These are phyloP conservation scores for Tenebrio molitor DNA, from an alignment of 1,140 invertebrate genomes.

Conservation along the genomic window DNA sequence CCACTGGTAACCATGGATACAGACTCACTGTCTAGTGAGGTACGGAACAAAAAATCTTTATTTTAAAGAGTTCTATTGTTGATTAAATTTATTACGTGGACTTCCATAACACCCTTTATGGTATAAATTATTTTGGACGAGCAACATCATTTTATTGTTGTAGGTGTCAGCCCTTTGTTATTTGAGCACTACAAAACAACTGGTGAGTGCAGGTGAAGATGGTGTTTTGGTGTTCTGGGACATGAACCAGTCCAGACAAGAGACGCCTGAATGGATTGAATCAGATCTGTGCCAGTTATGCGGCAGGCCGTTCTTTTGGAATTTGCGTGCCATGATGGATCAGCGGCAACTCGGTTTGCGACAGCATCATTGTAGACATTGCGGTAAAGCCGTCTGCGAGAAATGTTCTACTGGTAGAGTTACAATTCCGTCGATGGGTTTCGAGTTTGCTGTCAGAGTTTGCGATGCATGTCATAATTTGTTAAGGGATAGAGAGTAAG, in stretches of 20 bases:
- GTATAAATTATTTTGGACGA: conserved; percentile 40
- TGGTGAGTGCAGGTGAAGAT: conserved; percentile 96
- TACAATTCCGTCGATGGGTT: conserved; percentile 95
- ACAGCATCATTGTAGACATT: conserved; percentile 92
- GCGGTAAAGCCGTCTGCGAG: conserved; percentile 95
- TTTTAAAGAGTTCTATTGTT: too few relatives aligned
- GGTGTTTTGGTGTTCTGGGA: conserved; percentile 96
- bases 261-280: conserved; percentile 96
- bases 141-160: conserved; percentile 57
- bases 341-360: conserved; percentile 91
- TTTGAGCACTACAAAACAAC: conserved; percentile 80
- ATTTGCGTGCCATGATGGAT: conserved; percentile 97
- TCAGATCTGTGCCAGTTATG: conserved; percentile 95
- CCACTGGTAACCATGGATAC: too few relatives aligned
- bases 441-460: conserved; percentile 96
- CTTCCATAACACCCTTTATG: too few relatives aligned
- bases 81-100: too few relatives aligned
- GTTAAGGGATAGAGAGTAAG: conserved; percentile 89
- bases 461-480: conserved; percentile 92
- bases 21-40: too few relatives aligned
- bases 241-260: conserved; percentile 84
- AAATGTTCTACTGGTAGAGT: conserved; percentile 90
- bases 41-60: too few relatives aligned
- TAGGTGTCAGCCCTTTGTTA: conserved; percentile 88
- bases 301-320: conserved; percentile 98